These are phyloP conservation scores for Mormoops blainvillei DNA, from an alignment of 2,113 vertebrate genomes.

Conservation along the genomic window DNA sequence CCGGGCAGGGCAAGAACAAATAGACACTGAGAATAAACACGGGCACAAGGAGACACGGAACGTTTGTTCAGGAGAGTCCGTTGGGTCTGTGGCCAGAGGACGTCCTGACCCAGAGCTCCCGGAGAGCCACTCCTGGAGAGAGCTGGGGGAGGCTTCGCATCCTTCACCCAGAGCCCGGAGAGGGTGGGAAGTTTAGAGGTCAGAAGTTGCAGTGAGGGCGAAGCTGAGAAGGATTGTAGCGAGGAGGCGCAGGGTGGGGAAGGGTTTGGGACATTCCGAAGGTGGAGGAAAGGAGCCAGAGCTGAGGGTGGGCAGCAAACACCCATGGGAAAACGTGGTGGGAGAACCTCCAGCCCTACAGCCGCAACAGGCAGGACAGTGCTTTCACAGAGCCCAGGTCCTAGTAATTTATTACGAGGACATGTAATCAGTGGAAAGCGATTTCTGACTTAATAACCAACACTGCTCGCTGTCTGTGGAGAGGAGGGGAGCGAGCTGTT, in stretches of 20 bases:
- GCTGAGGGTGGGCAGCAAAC: no score
- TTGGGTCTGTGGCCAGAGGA: neutral
- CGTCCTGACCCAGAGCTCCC: accelerated
- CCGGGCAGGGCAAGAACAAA: neutral
- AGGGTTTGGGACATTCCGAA: neutral
- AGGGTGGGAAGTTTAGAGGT: neutral
- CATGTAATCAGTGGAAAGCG: neutral
- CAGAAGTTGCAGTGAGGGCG: neutral
- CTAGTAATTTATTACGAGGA: neutral
- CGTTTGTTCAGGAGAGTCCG: accelerated
- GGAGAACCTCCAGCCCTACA: neutral
- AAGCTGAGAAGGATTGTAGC: neutral
- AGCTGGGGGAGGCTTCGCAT: accelerated
- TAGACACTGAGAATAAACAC: neutral
- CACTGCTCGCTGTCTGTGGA: neutral
- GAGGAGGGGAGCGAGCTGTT: neutral
- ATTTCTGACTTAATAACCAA: neutral
- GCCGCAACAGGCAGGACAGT: neutral
- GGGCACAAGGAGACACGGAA: neutral
- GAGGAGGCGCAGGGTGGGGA: neutral
- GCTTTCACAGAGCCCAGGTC: neutral
- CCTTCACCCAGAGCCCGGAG: neutral
- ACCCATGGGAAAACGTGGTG: accelerated
- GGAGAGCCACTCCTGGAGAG: no score
- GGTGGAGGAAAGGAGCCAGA: neutral